A percentile compares a stretch with the other conserved stretches of the same genome.
These are phyloP conservation scores for Entomyzon cyanotis DNA, from an alignment of 2,113 vertebrate species.

Conservation along the genomic window DNA sequence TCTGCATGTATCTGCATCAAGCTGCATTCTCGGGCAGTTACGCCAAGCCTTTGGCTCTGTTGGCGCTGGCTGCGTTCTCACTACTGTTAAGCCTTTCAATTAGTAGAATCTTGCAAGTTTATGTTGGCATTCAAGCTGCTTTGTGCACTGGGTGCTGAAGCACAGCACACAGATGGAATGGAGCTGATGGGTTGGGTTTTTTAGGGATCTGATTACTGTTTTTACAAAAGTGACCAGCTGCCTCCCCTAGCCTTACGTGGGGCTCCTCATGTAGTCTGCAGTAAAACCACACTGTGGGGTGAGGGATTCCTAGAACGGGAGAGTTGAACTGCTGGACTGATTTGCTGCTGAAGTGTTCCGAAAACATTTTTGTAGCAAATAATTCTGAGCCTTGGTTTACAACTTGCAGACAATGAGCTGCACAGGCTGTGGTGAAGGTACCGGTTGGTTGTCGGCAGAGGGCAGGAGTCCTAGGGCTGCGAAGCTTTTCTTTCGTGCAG, in stretches of 20 bases:
- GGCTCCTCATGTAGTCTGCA: background rate
- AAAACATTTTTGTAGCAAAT: background rate
- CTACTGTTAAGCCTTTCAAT: constrained; percentile 27
- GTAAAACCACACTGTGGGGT: fast-evolving
- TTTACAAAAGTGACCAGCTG: background rate
- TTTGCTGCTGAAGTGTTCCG: background rate
- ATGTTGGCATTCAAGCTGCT: constrained; percentile 23
- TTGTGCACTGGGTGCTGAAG: background rate
- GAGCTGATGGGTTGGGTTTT: background rate
- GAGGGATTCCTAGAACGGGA: background rate
- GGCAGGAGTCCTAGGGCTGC: background rate
- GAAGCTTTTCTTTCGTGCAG: background rate
- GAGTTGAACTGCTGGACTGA: background rate
- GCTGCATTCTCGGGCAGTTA: background rate
- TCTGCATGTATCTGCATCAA: background rate
- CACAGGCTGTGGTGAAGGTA: background rate
- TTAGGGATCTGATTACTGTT: background rate
- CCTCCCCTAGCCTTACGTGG: background rate
- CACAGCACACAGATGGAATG: background rate
- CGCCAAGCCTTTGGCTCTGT: background rate
- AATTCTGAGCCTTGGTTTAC: background rate
- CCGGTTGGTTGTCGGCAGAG: background rate
- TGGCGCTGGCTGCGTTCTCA: background rate
- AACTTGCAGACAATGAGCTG: background rate
- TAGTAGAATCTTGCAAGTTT: constrained; percentile 39